Conservation (phyloP, 23 tunicate genomes). For the Halocynthia aurantium region DNA sequence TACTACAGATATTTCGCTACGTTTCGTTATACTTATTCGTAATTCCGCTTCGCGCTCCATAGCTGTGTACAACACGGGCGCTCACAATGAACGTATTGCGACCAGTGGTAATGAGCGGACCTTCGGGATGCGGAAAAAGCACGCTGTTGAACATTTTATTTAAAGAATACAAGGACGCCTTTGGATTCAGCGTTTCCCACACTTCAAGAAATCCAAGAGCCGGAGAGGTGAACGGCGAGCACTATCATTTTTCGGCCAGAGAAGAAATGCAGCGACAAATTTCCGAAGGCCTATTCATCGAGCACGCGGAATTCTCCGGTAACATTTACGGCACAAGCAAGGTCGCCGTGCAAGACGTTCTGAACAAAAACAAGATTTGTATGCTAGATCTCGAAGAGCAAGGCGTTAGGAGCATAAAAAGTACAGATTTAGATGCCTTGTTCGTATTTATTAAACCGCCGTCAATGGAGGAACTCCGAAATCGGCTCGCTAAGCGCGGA, state of each 20-base stretch:
- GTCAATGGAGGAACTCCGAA: conserved; percentile 25
- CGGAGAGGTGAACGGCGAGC: conserved; percentile 27
- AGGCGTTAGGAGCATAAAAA: conserved; percentile 33
- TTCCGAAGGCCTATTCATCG: conserved; percentile 25
- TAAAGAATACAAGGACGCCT: conserved; percentile 6
- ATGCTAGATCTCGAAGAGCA: conserved; percentile 44
- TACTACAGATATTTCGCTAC: no score
- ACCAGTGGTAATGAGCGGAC: conserved; percentile 33
- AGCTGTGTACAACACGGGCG: background rate
- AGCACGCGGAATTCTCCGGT: conserved; percentile 41
- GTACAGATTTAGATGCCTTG: conserved; percentile 30
- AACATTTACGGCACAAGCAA: conserved; percentile 39
- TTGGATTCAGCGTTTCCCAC: conserved; percentile 42
- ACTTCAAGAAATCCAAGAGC: conserved; percentile 35
- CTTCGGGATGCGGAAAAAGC: conserved; percentile 42
- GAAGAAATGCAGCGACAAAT: conserved; percentile 27
- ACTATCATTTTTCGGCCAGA: conserved; percentile 41
- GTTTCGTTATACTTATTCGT: no score
- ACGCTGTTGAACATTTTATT: conserved; percentile 40
- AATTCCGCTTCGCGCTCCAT: no score
- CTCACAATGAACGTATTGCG: background rate
- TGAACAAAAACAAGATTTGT: conserved; percentile 24
- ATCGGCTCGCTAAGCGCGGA: conserved; percentile 28
- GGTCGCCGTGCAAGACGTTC: conserved; percentile 23
- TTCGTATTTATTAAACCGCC: conserved; percentile 39